These are phyloP conservation scores for Rhinogobio ventralis DNA, from an alignment of 2,797 vertebrate species.

Conservation along the genomic window DNA sequence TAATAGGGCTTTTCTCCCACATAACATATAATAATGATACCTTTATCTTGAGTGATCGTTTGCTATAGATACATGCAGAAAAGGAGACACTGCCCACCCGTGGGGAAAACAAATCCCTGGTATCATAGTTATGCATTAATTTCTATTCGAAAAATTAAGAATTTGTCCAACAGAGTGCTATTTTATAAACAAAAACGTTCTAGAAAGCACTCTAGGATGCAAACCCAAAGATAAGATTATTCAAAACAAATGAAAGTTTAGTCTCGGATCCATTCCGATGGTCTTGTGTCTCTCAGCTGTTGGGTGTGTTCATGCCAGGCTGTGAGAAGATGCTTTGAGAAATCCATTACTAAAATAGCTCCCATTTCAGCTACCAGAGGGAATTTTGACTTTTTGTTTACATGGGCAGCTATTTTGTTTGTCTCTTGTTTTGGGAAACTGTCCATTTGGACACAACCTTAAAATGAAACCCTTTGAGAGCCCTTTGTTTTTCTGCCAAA, in stretches of 20 bases:
- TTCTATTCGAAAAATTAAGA: background rate
- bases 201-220: background rate
- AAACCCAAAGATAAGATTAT: background rate
- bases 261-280: background rate
- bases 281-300: conserved; percentile 28
- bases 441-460: background rate
- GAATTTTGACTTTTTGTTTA: background rate
- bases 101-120: background rate
- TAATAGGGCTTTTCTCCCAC: conserved; percentile 25
- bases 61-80: background rate
- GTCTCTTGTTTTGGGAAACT: conserved; percentile 24
- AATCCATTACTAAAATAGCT: conserved; percentile 7
- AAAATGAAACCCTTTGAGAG: background rate
- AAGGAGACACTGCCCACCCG: background rate
- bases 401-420: conserved; percentile 21
- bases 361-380: background rate
- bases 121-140: background rate
- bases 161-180: background rate
- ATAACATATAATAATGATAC: conserved; percentile 1
- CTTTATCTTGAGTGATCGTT: conserved; percentile 5
- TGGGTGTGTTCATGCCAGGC: conserved; percentile 30
- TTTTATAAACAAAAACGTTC: background rate
- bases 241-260: background rate
- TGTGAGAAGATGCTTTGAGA: background rate
- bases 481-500: conserved; percentile 12